Conservation (phyloP, 2,888 invertebrate genomes). For the Synanthedon vespiformis region DNA sequence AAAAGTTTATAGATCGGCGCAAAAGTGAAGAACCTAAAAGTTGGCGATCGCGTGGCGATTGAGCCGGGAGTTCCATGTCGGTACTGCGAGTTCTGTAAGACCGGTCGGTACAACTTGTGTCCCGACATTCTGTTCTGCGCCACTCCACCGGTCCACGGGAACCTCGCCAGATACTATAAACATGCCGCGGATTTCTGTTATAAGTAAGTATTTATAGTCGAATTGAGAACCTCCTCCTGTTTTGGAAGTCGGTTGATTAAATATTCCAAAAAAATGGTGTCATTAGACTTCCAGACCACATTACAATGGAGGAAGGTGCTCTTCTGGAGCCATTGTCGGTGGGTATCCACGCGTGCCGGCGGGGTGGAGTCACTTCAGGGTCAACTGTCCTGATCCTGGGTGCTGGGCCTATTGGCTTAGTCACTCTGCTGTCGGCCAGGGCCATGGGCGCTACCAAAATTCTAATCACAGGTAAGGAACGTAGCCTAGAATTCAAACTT, state of each 20-base stretch:
- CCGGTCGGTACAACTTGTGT: slow-evolving; percentile 92
- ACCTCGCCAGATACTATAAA: slow-evolving; percentile 85
- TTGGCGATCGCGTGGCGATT: slow-evolving; percentile 92
- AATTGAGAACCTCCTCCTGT: too few species aligned
- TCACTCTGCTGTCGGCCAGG: slow-evolving; percentile 82
- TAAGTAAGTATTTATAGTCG: slow-evolving; percentile 70
- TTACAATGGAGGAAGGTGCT: slow-evolving; percentile 93
- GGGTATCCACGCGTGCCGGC: slow-evolving; percentile 92
- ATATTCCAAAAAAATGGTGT: too few species aligned
- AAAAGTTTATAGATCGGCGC: slow-evolving; percentile 36
- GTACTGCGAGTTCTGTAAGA: slow-evolving; percentile 85
- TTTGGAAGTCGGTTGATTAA: too few species aligned
- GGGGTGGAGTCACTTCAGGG: slow-evolving; percentile 81
- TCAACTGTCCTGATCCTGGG: slow-evolving; percentile 81
- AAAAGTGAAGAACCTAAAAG: slow-evolving; percentile 75
- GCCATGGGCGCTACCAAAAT: slow-evolving; percentile 87
- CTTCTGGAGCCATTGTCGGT: slow-evolving; percentile 93
- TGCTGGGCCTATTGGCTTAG: slow-evolving; percentile 90
- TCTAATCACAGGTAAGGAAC: slow-evolving; percentile 76
- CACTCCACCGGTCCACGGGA: slow-evolving; percentile 95
- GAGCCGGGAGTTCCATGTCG: slow-evolving; percentile 95
- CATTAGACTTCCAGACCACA: slow-evolving; percentile 91
- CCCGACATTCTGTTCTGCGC: slow-evolving; percentile 90
- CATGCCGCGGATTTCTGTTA: slow-evolving; percentile 92
- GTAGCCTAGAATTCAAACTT: too few species aligned